Conservation (phyloP, 2,888 invertebrate species). For the Parapristionchus giblindavisi region DNA sequence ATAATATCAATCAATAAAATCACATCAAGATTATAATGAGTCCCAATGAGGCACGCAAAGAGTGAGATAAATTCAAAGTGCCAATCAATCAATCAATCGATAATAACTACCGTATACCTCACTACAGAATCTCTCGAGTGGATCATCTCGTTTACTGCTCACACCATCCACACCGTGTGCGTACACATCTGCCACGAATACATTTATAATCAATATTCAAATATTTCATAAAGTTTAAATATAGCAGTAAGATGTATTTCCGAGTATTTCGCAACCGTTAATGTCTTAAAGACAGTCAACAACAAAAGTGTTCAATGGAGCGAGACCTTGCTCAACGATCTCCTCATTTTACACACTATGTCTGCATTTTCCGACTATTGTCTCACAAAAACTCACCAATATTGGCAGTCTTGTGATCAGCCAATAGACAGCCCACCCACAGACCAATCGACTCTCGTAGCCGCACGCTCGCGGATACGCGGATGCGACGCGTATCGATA, state of each 20-base stretch:
- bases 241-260: no score
- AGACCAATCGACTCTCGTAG: conserved; percentile 54
- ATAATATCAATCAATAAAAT: no score
- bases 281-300: no score
- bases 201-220: background rate
- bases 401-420: conserved; percentile 58
- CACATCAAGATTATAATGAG: background rate
- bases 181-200: conserved; percentile 43
- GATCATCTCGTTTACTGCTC: conserved; percentile 37
- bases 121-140: conserved; percentile 50
- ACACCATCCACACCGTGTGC: conserved; percentile 45
- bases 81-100: background rate
- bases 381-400: conserved; percentile 54
- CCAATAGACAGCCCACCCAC: conserved; percentile 62
- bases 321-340: no score
- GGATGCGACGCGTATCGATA: background rate
- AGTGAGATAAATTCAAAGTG: background rate
- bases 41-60: background rate
- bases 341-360: no score
- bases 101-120: conserved; percentile 43
- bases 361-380: background rate
- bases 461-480: conserved; percentile 35
- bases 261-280: no score
- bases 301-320: no score
- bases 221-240: conserved; percentile 6